Conservation (phyloP, 2,797 vertebrate genomes). For the Tympanoctomys barrerae region DNA sequence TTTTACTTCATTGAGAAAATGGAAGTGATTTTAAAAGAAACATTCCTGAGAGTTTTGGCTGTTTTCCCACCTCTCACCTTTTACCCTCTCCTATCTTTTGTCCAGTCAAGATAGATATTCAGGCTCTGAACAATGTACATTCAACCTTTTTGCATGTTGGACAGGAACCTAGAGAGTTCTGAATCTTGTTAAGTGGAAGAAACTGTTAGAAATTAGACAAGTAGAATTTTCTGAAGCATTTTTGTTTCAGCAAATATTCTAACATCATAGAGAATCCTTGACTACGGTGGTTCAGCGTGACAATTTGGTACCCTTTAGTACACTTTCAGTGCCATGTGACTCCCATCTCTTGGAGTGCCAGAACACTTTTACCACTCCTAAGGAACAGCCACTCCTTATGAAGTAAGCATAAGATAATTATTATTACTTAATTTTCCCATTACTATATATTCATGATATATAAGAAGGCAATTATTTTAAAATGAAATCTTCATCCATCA, state of each 20-base stretch:
- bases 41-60: background rate
- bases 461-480: background rate
- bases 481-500: background rate
- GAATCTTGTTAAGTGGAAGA: background rate
- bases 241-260: background rate
- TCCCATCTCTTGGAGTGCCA: background rate
- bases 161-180: background rate
- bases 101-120: background rate
- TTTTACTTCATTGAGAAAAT: constrained; percentile 15
- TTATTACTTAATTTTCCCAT: background rate
- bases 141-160: background rate
- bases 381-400: background rate
- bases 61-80: background rate
- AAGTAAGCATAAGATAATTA: background rate
- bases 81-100: background rate
- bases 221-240: background rate
- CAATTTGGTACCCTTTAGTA: accelerated
- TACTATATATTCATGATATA: background rate
- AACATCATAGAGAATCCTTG: background rate
- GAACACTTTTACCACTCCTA: background rate
- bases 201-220: background rate
- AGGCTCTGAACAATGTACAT: background rate
- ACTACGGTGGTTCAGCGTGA: background rate
- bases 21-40: constrained; percentile 41
- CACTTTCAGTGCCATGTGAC: accelerated